phyloP scores from a whole-genome alignment of 2,113 vertebrate species.

The Nansenia antarctica region DNA sequence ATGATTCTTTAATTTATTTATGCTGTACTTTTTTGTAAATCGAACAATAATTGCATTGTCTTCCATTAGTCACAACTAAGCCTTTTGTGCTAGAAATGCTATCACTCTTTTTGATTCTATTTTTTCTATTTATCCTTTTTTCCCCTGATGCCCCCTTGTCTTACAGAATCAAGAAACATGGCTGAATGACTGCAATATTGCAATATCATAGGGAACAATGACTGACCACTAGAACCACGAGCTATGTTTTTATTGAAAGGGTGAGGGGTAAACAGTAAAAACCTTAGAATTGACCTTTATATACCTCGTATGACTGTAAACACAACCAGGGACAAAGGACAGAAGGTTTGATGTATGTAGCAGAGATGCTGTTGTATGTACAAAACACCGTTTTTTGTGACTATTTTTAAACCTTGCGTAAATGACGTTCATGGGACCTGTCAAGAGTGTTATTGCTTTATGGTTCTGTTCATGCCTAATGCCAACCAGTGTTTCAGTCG shows the following conservation, averaged over 20 bases:
- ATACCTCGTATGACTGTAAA: constrained; percentile 79
- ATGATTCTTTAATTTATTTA: constrained; percentile 36
- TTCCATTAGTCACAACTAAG: constrained; percentile 81
- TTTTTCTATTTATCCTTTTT: constrained; percentile 33
- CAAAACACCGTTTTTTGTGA: constrained; percentile 45
- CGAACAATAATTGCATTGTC: constrained; percentile 71
- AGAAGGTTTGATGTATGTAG: constrained; percentile 62
- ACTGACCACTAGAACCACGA: constrained; percentile 50
- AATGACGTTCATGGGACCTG: constrained; percentile 43
- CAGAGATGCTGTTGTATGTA: constrained; percentile 62
- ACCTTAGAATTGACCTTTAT: constrained; percentile 50
- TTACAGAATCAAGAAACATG: constrained; percentile 74
- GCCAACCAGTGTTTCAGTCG: constrained; percentile 64
- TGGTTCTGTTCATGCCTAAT: constrained; percentile 54
- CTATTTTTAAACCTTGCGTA: constrained; percentile 49
- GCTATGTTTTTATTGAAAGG: constrained; percentile 41
- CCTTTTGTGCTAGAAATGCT: constrained; percentile 75
- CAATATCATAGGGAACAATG: constrained; percentile 59
- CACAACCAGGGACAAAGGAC: constrained; percentile 65
- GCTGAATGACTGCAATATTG: constrained; percentile 73
- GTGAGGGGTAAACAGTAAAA: constrained; percentile 35
- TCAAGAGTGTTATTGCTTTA: constrained; percentile 12
- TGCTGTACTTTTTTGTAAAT: constrained; percentile 52
- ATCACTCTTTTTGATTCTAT: constrained; percentile 35
- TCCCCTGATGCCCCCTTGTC: constrained; percentile 43